Base-by-base conservation (phyloP, 2,797 vertebrate genomes). In the Carduelis carduelis region DNA sequence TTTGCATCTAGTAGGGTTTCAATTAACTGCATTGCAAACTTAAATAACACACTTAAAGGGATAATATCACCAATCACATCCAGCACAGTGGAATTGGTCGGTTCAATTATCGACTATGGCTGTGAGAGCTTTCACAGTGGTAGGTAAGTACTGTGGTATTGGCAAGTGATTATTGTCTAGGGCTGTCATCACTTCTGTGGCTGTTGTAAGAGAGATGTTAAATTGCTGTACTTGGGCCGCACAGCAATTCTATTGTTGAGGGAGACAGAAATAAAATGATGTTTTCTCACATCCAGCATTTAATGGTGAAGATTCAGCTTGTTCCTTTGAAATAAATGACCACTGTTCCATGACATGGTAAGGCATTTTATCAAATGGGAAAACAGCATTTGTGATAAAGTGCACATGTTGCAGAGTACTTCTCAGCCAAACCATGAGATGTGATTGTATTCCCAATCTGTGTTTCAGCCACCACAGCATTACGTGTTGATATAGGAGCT, bases 1-100 rank as follows among this genome's bases (percentile, higher is more conserved):
- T 98, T 98, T 98, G 98, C 98, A 98, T 98, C 97, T 98, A 98
- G 98, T 98, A 98, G 97, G 96, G 98, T 98, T 98, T 98, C 98
- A 98, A 98, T 98, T 98, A 98, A 98, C 98, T 96, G 92, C 98
- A 98, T 94, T 98, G 97, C 97, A 98, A 98, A 98, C 97, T 98
- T 98, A 98, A 98, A 98, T 98, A 98, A 98, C 97, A 97, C 96
- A 98, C 97, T 98, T 98, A 98, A 96, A 97, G 97, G 97, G 96
- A 98, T 98, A 98, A 97, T 97, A 98, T 97, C 98, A 97, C 97
- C 97, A 98, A 97, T 98, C 97, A 98, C 96, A 96, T 92, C 80
- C 96, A 97, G 91, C 96, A 97, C 85, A 90, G 96, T 97, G 65
- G 95, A 96, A 91, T 94, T 96, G 93, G 87, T 96, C 49, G 72